A percentile compares a stretch with the other conserved stretches of the same genome.
These are phyloP conservation scores for Mustela erminea DNA, from an alignment of 2,797 vertebrate genomes.

Conservation along the genomic window DNA sequence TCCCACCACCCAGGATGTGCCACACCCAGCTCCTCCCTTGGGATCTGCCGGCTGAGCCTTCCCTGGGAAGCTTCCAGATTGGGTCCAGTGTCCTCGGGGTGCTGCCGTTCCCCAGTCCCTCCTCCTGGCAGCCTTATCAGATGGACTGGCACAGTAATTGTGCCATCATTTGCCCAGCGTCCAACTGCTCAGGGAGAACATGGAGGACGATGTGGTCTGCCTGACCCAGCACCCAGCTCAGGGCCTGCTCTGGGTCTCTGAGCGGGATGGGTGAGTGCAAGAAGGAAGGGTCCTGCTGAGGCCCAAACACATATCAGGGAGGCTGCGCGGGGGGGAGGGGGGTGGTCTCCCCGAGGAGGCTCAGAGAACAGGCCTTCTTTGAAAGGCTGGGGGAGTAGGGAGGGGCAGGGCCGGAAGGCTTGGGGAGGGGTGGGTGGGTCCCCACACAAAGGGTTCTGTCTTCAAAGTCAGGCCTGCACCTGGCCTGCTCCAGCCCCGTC, in stretches of 20 bases:
- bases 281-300: background rate
- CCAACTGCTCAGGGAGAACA: background rate
- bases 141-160: background rate
- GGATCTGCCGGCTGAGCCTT: too few relatives aligned
- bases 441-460: constrained; percentile 66
- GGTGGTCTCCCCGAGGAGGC: background rate
- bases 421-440: background rate
- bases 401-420: constrained; percentile 1
- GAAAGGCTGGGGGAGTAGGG: constrained; percentile 28
- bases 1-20: background rate
- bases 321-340: too few relatives aligned
- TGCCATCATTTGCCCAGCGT: background rate
- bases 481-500: background rate
- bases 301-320: background rate
- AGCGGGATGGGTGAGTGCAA: background rate
- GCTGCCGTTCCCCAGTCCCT: background rate
- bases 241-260: background rate
- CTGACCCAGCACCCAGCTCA: too few relatives aligned
- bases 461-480: background rate
- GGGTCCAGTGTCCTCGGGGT: background rate
- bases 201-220: background rate
- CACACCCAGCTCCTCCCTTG: background rate
- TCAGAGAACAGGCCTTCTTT: constrained; percentile 58
- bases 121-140: background rate
- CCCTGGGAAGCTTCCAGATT: background rate